phyloP scores from a whole-genome alignment of 1,140 invertebrate species.

The Magallana angulata region DNA sequence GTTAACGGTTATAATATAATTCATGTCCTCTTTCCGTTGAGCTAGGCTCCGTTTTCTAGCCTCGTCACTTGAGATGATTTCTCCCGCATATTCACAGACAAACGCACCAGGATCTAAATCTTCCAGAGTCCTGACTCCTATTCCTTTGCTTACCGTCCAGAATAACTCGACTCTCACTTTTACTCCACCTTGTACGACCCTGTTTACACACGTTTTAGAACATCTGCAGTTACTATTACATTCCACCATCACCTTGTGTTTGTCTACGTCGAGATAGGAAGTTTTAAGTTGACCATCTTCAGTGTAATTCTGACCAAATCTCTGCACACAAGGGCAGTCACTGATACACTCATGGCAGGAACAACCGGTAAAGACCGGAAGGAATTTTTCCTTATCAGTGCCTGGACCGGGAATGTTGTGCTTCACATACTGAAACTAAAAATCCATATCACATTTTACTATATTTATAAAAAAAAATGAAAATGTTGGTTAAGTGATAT shows the following conservation, averaged over 20 bases:
- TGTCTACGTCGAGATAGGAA: neutral
- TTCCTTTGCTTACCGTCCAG: slow-evolving; percentile 83
- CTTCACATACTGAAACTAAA: slow-evolving; percentile 72
- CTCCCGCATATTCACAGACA: slow-evolving; percentile 96
- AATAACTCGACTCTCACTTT: slow-evolving; percentile 82
- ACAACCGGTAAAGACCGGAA: no score
- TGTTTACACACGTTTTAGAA: slow-evolving; percentile 83
- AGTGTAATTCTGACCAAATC: slow-evolving; percentile 66
- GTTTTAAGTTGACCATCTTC: slow-evolving; percentile 55
- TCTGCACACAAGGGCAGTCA: no score
- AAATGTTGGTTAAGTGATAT: no score
- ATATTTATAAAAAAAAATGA: no score
- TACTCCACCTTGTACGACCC: slow-evolving; percentile 87
- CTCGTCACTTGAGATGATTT: slow-evolving; percentile 86
- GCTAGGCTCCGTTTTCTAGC: slow-evolving; percentile 81
- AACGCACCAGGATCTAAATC: slow-evolving; percentile 85
- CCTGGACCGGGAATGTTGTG: no score
- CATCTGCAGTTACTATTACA: slow-evolving; percentile 86
- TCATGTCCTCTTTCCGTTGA: slow-evolving; percentile 80
- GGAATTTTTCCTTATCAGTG: no score
- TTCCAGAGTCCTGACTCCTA: slow-evolving; percentile 85
- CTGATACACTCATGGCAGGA: no score
- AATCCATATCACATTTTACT: neutral
- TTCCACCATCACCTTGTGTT: slow-evolving; percentile 83
- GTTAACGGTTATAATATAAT: slow-evolving; percentile 91